Evolutionary conservation across 2,888 invertebrate species (phyloP), one percentile per base, ranked within the genome.

Genomic region (Hetaerina titia): DNA sequence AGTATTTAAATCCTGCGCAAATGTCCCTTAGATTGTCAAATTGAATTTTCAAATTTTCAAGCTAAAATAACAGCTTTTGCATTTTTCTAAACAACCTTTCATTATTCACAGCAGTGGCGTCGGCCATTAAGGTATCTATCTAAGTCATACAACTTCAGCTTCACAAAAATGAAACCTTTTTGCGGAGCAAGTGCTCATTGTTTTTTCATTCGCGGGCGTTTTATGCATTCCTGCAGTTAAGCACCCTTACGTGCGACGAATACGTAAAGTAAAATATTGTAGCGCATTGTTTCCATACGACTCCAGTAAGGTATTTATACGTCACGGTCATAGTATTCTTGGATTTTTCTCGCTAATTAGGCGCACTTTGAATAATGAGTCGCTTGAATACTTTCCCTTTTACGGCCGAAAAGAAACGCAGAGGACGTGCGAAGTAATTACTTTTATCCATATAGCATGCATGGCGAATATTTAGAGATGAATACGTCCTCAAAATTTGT

Each of bases 221-320:
- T 81, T 81, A 81, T 81, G 31, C 81, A 81, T 25, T 31, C 81
- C 81, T 81, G 81, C 31, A 81, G 25, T 81, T 81, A 81, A 81
- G 81, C 69, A 69, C 69, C 22, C 69, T 81, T 81, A 31, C 81
- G 81, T 81, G 81, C 81, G 81, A 81, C 15, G 81, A 81, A 81
- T 81, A 81, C 81, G 31, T 11, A 81, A 81, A 81, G 81, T 31
- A 81, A 81, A 81, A 81, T 81, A 31, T 81, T 15, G 31, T 31
- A 81, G 13, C 25, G n/a, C n/a, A 81, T 81, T 13, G 22, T 31
- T 81, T 81, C 31, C 19, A 81, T 25, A 81, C 31, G 81, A 31
- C n/a, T 81, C 81, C 25, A 31, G 15, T 13, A 22, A 81, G 81
- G 81, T 15, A 31, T 81, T 7, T 17, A 31, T 31, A 81, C 31